Evolutionary conservation across 2,113 vertebrate genomes (phyloP).

Genomic region (Myrmecobius fasciatus): DNA sequence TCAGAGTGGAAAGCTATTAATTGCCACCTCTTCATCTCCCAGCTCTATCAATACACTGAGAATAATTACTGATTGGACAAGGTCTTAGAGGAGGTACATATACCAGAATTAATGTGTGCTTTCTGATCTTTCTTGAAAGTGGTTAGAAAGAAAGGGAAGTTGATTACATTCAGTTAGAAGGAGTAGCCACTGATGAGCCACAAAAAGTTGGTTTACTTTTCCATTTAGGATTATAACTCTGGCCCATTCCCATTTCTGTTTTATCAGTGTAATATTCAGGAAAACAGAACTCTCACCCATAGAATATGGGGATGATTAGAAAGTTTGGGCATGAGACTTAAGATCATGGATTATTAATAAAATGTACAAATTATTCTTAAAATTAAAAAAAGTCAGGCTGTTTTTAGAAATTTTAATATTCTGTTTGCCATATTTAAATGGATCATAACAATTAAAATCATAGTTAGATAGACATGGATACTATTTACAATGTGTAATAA

Average conservation of each 20-base stretch:
- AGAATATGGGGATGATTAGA: not conserved
- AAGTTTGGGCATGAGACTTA: not conserved
- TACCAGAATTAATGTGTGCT: not conserved
- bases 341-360: not conserved
- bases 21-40: not conserved
- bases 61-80: not conserved
- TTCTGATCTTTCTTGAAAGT: too few species aligned
- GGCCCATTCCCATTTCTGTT: not conserved
- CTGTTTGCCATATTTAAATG: not conserved
- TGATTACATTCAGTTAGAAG: not conserved
- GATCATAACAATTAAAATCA: not conserved
- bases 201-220: not conserved
- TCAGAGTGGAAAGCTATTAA: not conserved
- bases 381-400: not conserved
- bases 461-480: not conserved
- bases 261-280: not conserved
- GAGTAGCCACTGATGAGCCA: not conserved
- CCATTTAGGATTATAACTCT: not conserved
- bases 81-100: not conserved
- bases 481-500: not conserved
- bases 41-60: not conserved
- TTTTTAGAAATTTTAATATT: not conserved
- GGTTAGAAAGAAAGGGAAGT: too few species aligned
- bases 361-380: not conserved
- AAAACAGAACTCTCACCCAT: not conserved